A percentile compares a stretch with the other conserved stretches of the same genome.
Conservation (phyloP, 2,797 vertebrate genomes). For the Tangara arthus region DNA sequence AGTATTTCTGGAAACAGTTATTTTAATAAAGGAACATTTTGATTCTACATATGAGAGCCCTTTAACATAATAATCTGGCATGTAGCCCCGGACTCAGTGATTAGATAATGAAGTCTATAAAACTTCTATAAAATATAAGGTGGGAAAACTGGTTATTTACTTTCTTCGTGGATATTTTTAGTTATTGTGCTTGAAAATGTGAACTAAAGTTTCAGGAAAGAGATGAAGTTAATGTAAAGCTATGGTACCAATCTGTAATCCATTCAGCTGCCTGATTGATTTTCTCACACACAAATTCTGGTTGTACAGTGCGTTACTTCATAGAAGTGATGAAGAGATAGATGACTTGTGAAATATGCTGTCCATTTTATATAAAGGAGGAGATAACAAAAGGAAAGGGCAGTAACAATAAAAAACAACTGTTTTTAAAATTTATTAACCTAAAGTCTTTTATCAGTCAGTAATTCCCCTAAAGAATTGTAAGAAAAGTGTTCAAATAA, state of each 20-base stretch:
- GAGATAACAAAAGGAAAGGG: neutral
- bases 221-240: neutral
- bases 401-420: neutral
- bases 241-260: neutral
- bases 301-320: neutral
- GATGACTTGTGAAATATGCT: neutral
- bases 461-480: neutral
- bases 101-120: neutral
- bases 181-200: neutral
- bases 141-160: neutral
- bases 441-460: neutral
- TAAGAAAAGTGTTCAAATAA: neutral
- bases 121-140: neutral
- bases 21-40: neutral
- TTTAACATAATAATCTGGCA: neutral
- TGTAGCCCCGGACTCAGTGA: neutral
- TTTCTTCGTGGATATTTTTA: neutral
- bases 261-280: neutral
- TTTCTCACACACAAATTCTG: neutral
- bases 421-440: neutral
- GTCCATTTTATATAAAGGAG: neutral
- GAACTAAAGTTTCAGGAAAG: neutral
- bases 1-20: neutral
- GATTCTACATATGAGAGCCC: neutral
- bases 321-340: neutral